Evolutionary conservation across 1,140 invertebrate genomes (phyloP), one percentile per base, ranked within the genome.

Genomic region (Drosophila ambigua): DNA sequence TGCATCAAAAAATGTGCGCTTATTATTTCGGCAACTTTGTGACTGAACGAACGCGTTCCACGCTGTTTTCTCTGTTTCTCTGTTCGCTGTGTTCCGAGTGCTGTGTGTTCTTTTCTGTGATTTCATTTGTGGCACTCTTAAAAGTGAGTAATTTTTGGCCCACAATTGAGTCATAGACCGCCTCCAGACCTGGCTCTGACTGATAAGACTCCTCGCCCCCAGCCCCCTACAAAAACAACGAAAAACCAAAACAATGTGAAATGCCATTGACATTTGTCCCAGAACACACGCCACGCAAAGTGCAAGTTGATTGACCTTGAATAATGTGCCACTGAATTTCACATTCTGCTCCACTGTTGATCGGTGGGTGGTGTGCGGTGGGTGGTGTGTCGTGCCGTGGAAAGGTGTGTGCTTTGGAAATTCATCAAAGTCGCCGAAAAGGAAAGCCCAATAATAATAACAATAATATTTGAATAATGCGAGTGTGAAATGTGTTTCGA

Each of bases 1-100:
- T 87, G 82, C 82, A 87, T 87, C 73, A 76, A 87, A 75, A 77
- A 87, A 82, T 76, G 60, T 85, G 79, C 88, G 78, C 77, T 87
- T 88, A 87, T 52, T 87, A 87, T 87, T 87, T 87, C 83, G 82
- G 83, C 69, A 83, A 87, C 82, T 88, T 88, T 87, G 71, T 79
- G 79, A 76, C 82, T 67, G 83, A 60, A 79, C 83, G 80, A 87
- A 88, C 82, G 73, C 82, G 73, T 71, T 76, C 67, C 50, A 52
- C 43, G 51, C 35, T 1, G 35, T 39, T 31, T 85, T 20, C 74
- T 71, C 81, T 65, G 69, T 77, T 57, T 49, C 39, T 60, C 43
- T 54, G 55, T 77, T 75, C 63, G 35, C 1, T 20, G 64, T 49
- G 51, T 28, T 87, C 68, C 67, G 80, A 54, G 69, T 77, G 59